Conservation (phyloP, 2,797 vertebrate species). For the Hipposideros larvatus region DNA sequence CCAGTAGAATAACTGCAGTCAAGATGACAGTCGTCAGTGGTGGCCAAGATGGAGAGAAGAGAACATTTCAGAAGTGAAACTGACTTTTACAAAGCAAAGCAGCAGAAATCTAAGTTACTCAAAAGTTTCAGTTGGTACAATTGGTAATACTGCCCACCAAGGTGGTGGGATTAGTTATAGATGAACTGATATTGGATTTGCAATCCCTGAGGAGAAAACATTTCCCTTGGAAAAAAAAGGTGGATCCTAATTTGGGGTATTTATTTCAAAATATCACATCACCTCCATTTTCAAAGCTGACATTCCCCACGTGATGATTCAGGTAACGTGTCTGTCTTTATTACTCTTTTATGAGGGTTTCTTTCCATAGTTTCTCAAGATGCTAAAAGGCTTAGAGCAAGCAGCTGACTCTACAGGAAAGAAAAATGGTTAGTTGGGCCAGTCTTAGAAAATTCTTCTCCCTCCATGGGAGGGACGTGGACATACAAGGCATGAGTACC, state of each 20-base stretch:
- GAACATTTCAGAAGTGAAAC: neutral
- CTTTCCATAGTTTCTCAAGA: neutral
- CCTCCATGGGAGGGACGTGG: neutral
- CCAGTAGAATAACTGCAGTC: neutral
- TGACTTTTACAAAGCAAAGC: neutral
- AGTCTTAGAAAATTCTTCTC: neutral
- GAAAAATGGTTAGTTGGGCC: neutral
- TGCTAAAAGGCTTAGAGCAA: neutral
- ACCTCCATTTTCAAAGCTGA: neutral
- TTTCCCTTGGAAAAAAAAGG: neutral
- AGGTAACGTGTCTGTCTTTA: neutral
- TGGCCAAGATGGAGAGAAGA: neutral
- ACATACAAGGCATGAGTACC: neutral
- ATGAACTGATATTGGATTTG: neutral
- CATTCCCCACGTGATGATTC: neutral
- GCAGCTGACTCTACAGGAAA: neutral
- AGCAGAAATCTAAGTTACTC: neutral
- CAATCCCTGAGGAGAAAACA: neutral
- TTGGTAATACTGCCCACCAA: neutral
- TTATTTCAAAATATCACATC: neutral
- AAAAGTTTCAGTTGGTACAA: neutral
- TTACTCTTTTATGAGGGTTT: neutral
- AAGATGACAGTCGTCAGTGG: neutral
- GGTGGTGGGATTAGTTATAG: neutral
- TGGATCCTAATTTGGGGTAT: neutral